Conservation (phyloP, 2,113 vertebrate species). For the Hiodon tergisus region DNA sequence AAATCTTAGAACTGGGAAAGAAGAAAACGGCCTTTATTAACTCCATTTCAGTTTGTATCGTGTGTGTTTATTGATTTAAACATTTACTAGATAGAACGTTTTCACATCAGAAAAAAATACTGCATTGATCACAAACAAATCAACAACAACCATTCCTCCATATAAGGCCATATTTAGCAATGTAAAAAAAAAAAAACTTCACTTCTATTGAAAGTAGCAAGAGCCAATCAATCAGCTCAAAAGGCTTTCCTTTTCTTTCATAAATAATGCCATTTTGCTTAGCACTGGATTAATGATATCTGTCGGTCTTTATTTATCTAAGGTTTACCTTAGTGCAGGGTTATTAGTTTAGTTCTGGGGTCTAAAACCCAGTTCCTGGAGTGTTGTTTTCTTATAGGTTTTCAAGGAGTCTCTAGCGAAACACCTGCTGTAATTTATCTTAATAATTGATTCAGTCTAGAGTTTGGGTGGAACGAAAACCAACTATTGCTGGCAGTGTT, state of each 20-base stretch:
- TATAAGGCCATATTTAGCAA: background rate
- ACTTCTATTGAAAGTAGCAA: constrained; percentile 12
- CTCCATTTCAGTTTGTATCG: background rate
- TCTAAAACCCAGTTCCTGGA: too few species aligned
- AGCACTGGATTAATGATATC: background rate
- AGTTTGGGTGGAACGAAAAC: too few species aligned
- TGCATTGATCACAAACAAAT: constrained; percentile 16
- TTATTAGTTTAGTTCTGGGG: too few species aligned
- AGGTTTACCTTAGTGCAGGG: too few species aligned
- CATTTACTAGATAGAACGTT: constrained; percentile 7
- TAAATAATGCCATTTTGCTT: background rate
- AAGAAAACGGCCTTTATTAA: background rate
- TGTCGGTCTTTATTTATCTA: too few species aligned
- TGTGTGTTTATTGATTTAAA: constrained; percentile 11
- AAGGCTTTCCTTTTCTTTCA: background rate
- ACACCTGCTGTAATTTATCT: too few species aligned
- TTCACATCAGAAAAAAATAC: constrained; percentile 18
- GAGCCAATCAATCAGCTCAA: background rate
- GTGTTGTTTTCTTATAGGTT: too few species aligned
- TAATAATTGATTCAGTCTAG: too few species aligned
- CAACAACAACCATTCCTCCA: background rate
- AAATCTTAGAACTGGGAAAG: too few species aligned
- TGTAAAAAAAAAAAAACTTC: constrained; percentile 11
- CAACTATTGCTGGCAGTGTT: too few species aligned
- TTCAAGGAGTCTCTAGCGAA: too few species aligned